phyloP scores from a whole-genome alignment of 2,113 vertebrate species.

The Syngnathus scovelli region DNA sequence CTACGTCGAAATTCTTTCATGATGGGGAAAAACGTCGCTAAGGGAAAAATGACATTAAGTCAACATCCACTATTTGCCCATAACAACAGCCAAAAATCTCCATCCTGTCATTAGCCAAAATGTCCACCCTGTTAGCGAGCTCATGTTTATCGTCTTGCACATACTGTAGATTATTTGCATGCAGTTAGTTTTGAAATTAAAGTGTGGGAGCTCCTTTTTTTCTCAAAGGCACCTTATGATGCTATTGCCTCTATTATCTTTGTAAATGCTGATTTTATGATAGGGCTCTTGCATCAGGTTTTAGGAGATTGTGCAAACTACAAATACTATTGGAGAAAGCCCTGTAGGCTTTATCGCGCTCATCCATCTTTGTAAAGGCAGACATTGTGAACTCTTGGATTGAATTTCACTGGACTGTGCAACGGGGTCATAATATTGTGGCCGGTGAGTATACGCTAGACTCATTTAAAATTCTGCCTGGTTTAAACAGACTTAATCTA shows the following conservation, averaged over 20 bases:
- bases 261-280: background rate
- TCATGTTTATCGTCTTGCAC: background rate
- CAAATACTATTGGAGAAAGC: background rate
- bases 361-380: background rate
- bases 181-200: background rate
- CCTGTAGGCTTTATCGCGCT: background rate
- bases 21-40: too few relatives aligned
- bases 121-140: background rate
- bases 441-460: conserved; percentile 13
- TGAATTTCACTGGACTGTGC: background rate
- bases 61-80: too few relatives aligned
- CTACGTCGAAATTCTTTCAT: background rate
- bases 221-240: background rate
- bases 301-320: background rate
- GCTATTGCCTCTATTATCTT: background rate
- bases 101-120: background rate
- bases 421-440: background rate
- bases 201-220: background rate
- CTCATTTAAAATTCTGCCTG: conserved; percentile 30
- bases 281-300: too few relatives aligned
- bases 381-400: background rate
- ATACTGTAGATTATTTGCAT: background rate
- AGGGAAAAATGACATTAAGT: too few relatives aligned
- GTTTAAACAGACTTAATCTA: conserved; percentile 21
- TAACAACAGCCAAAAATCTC: too few relatives aligned